Conservation (phyloP, 2,888 invertebrate genomes). For the Anorthoa munda region DNA sequence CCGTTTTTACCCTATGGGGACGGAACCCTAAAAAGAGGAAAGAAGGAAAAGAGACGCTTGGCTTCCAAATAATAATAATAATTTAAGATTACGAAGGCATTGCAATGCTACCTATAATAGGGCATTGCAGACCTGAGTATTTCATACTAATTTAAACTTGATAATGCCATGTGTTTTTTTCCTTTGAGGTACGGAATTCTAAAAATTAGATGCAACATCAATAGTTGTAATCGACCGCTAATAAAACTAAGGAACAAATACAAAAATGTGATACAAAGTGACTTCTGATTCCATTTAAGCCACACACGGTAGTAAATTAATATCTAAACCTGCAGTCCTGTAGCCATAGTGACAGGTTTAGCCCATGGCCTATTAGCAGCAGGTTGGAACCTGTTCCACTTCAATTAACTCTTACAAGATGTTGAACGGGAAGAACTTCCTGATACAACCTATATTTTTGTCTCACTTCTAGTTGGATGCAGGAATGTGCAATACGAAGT, state of each 20-base stretch:
- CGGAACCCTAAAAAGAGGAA: too few relatives aligned
- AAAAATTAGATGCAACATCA: neutral
- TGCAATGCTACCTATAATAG: neutral
- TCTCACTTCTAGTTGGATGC: conserved; percentile 23
- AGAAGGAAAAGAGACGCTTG: too few relatives aligned
- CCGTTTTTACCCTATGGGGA: too few relatives aligned
- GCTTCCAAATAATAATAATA: too few relatives aligned
- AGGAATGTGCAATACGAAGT: conserved; percentile 29
- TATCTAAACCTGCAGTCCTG: conserved; percentile 33
- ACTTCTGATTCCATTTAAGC: conserved; percentile 23
- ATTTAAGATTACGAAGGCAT: neutral
- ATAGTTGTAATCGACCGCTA: neutral
- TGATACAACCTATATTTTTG: conserved; percentile 60
- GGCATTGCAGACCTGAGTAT: too few relatives aligned
- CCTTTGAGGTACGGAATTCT: too few relatives aligned
- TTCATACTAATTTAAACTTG: too few relatives aligned
- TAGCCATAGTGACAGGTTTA: conserved; percentile 52
- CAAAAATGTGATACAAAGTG: neutral
- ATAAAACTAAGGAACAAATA: neutral
- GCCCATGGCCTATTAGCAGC: conserved; percentile 49
- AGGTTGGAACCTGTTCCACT: conserved; percentile 51
- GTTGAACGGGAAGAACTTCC: conserved; percentile 52
- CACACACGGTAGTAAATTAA: conserved; percentile 39
- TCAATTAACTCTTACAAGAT: conserved; percentile 55
- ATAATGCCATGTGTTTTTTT: too few relatives aligned